A percentile compares a stretch with the other conserved stretches of the same genome.
phyloP scores from a whole-genome alignment of 2,888 invertebrate genomes.

The Synergus itoensis region DNA sequence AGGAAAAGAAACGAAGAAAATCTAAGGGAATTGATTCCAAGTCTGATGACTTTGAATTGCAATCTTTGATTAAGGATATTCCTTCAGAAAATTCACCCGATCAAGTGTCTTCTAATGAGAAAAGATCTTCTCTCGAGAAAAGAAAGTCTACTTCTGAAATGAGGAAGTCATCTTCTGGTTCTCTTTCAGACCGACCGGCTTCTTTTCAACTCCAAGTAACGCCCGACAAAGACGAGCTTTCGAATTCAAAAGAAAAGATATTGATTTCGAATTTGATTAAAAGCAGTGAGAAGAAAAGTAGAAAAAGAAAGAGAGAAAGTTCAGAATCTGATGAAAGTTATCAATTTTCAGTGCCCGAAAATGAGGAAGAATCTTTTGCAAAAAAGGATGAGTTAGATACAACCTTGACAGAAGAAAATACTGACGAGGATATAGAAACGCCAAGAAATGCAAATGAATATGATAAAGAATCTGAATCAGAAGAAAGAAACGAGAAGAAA shows the following conservation, averaged over 20 bases:
- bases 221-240: background rate
- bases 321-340: background rate
- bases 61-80: background rate
- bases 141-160: background rate
- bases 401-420: background rate
- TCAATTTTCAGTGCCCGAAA: background rate
- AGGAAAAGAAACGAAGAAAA: background rate
- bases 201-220: background rate
- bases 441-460: background rate
- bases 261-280: background rate
- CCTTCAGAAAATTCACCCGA: background rate
- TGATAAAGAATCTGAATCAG: background rate
- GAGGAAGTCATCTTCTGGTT: background rate
- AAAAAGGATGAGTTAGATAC: background rate
- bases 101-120: background rate
- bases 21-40: background rate
- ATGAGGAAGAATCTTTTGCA: background rate
- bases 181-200: background rate
- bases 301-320: conserved; percentile 23
- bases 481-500: background rate
- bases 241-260: background rate
- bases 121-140: background rate
- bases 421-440: background rate
- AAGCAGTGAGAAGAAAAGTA: background rate
- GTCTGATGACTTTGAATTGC: background rate